Base-by-base conservation (phyloP, 2,888 invertebrate genomes). In the Melieria crassipennis region DNA sequence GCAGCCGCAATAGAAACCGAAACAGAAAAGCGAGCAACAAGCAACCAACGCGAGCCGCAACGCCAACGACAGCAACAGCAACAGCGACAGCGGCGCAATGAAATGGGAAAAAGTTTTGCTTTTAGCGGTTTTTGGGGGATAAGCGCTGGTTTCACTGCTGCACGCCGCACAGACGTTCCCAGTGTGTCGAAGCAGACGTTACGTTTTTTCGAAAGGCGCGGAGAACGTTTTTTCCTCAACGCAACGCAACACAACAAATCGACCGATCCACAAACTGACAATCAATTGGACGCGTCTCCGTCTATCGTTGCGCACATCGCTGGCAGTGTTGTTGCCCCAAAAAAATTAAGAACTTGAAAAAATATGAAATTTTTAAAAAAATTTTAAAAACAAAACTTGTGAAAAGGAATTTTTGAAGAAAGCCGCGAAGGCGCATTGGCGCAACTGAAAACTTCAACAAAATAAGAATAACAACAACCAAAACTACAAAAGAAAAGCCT, bases 141-240 rank as follows among this genome's bases (percentile, higher is more conserved):
- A 84, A 83, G 84, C 84, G 83, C 77, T 78, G 79, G 80, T 82
- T 81, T 80, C 83, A 80, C 79, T 80, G 80, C 78, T 76, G 81
- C 82, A 81, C 82, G 83, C 81, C 80, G 82, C 79, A 83, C 84
- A 84, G 84, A 84, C 85, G 84, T 83, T 79, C 78, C 80, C 80
- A 78, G 84, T 80, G 79, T 79, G 83, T 81, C 84, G 82, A 83
- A 79, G 82, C 80, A 81, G 81, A 83, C 84, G 84, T 78, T 82
- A 83, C 83, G 80, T 80, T 79, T 65, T 65, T 65, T 46, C 65
- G 57, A 65, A 70, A 65, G 65, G 55, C 65, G 65, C 61, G 61
- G 65, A 64, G 65, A 65, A 65, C 55, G 47, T 62, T 45, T 52
- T 30, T 52, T 62, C 52, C 52, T 69, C 52, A 30, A 11, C 50